Percentiles rank a stretch among this genome's conserved stretches.
Evolutionary conservation across 2,797 vertebrate genomes (phyloP).

Genomic region (Sphenodon punctatus): DNA sequence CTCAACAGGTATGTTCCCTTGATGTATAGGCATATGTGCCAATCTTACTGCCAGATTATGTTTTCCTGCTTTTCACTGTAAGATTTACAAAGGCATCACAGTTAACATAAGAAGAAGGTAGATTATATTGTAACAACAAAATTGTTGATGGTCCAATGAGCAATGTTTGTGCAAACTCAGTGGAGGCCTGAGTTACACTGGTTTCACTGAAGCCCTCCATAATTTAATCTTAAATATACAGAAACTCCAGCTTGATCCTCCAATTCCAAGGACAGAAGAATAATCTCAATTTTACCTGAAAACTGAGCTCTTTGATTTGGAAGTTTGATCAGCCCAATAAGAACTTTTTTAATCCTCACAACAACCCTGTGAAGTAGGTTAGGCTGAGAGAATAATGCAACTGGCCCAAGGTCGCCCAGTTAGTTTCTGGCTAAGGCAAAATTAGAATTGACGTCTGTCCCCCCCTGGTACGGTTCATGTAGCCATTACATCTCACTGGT

Average conservation of each 20-base stretch:
- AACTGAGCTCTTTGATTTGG: neutral
- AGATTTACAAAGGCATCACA: neutral
- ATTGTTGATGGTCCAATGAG: neutral
- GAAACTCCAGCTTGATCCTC: neutral
- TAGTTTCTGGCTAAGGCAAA: too few relatives aligned
- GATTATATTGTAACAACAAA: neutral
- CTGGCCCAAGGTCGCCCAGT: too few relatives aligned
- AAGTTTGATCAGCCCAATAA: too few relatives aligned
- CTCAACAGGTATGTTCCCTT: neutral
- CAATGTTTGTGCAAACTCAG: neutral
- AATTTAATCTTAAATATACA: accelerated
- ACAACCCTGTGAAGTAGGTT: too few relatives aligned
- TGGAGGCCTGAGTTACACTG: neutral
- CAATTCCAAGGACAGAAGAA: neutral
- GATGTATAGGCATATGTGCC: neutral
- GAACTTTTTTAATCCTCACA: too few relatives aligned
- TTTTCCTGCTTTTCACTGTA: neutral
- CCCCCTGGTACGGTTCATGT: too few relatives aligned
- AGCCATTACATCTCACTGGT: too few relatives aligned
- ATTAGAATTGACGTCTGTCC: too few relatives aligned
- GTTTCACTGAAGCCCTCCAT: neutral
- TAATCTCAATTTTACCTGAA: neutral
- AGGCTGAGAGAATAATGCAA: too few relatives aligned
- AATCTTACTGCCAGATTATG: neutral
- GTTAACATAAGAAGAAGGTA: neutral